Base-by-base conservation (phyloP, 2,797 vertebrate genomes). In the Pristis pectinata region DNA sequence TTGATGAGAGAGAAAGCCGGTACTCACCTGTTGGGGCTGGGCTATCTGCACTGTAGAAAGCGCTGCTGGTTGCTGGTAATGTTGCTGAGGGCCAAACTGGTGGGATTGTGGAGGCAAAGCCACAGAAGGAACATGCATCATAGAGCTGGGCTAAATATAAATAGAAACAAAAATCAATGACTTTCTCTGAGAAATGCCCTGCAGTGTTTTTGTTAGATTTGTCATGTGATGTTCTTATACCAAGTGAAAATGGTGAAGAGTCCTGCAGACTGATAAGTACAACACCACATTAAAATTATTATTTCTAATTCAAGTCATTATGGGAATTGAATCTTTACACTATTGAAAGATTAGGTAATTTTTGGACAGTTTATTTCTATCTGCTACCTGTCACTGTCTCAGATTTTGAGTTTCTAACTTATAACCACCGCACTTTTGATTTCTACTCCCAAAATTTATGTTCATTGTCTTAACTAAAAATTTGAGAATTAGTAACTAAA, bases 31-130 rank as follows among this genome's bases (percentile, higher is more conserved):
- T 95, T 97, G 95, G 0, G 95, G 94, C 94, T 95, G 97, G 76
- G 95, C 97, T 87, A 97, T 96, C 0, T 96, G 98, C 30, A 96
- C 95, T 0, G 96, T 95, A 74, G 97, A 59, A 17, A 97, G 95
- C 0, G 97, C 95, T 0, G 94, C 95, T 0, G 97, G 95, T 80
- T 98, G 98, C 94, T 97, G 98, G 95, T 96, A 97, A 96, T 96
- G 97, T 95, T 96, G 97, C 95, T 96, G 97, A 92, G 95, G 96
- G 82, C 95, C 92, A 76, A 53, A 97, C 95, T 96, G 97, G 95
- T 96, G 97, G 92, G 95, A 96, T 89, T 95, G 95, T 56, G 93
- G 96, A 79, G 97, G 74, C 41, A 95, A 95, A 95, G 96, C 96
- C 0, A 97, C 13, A 6, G 96, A 94, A 0, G 96, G 94, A 0